Evolutionary conservation across 2,797 vertebrate genomes (phyloP).

Genomic region (Hylomyscus alleni): DNA sequence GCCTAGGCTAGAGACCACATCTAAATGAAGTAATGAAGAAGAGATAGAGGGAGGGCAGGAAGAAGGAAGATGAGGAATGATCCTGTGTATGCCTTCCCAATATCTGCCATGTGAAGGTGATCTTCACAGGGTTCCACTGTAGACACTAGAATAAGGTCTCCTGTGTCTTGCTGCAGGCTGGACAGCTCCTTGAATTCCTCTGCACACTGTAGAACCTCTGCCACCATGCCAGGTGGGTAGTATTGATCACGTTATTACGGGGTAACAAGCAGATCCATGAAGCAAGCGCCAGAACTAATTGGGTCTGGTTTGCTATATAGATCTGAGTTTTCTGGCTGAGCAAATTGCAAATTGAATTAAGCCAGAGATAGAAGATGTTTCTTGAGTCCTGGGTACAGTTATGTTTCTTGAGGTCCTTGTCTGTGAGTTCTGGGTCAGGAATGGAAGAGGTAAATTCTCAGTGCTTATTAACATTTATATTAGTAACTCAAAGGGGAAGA

Average conservation of each 20-base stretch:
- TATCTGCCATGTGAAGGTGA: neutral
- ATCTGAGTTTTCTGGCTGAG: conserved; percentile 79
- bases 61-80: neutral
- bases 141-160: neutral
- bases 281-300: conserved; percentile 83
- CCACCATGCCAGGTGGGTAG: neutral
- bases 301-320: conserved; percentile 80
- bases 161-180: neutral
- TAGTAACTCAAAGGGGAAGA: neutral
- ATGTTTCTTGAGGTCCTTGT: conserved; percentile 25
- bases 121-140: neutral
- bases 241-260: conserved; percentile 70
- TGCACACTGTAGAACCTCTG: neutral
- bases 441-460: neutral
- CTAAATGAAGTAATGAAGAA: neutral
- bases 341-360: conserved; percentile 82
- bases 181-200: neutral
- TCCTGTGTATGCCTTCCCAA: neutral
- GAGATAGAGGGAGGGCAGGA: no score
- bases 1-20: neutral
- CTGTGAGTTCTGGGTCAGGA: neutral
- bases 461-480: neutral
- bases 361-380: conserved; percentile 68
- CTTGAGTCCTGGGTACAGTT: neutral
- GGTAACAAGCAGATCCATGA: conserved; percentile 81